These are phyloP conservation scores for Oceanodroma tethys DNA, from an alignment of 2,113 vertebrate species.

Conservation along the genomic window DNA sequence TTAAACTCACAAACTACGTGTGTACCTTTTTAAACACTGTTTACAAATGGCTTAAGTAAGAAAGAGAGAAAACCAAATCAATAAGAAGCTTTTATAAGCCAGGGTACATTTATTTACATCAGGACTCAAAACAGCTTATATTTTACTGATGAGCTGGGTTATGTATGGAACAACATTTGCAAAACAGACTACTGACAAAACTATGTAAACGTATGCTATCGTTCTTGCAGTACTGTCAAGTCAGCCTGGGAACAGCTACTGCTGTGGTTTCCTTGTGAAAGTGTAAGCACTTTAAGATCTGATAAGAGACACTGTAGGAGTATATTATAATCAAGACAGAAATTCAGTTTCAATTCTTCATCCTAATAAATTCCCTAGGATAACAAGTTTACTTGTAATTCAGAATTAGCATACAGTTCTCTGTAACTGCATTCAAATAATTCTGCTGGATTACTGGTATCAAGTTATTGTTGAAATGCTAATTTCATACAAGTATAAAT, in stretches of 20 bases:
- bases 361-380: not conserved
- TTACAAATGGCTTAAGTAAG: not conserved
- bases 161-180: not conserved
- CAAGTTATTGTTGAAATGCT: not conserved
- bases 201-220: not conserved
- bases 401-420: not conserved
- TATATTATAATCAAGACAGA: not conserved
- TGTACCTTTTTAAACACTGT: not conserved
- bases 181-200: slow-evolving; percentile 5
- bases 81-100: not conserved
- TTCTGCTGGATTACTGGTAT: not conserved
- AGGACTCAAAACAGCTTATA: not conserved
- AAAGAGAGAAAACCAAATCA: not conserved
- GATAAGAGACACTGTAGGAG: slow-evolving; percentile 35
- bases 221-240: not conserved
- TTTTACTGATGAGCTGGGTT: not conserved
- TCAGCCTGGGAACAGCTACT: slow-evolving; percentile 50
- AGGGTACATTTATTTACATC: not conserved
- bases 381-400: not conserved
- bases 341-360: not conserved
- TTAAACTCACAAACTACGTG: not conserved
- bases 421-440: not conserved
- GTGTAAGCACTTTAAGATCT: slow-evolving; percentile 35
- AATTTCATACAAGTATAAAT: not conserved
- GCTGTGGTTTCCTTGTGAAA: slow-evolving; percentile 54